phyloP scores from a whole-genome alignment of 1,140 invertebrate genomes.

The Sitophilus oryzae region DNA sequence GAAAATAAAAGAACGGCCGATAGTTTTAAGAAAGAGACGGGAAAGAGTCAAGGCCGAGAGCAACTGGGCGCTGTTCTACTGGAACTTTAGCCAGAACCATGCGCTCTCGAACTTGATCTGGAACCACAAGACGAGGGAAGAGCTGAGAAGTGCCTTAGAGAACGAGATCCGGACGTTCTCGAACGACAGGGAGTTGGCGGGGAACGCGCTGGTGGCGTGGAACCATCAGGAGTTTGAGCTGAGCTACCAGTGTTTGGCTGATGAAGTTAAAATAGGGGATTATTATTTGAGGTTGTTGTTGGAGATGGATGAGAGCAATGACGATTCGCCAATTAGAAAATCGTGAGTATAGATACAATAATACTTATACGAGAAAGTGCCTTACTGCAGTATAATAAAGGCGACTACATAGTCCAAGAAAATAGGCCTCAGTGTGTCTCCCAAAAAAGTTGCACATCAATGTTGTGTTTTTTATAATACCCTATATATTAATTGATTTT shows the following conservation, averaged over 20 bases:
- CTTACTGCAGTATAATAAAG: too few species aligned
- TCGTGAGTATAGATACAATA: conserved; percentile 58
- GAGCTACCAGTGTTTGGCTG: conserved; percentile 84
- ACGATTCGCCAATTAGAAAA: conserved; percentile 78
- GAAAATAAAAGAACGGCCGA: conserved; percentile 65
- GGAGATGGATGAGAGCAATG: conserved; percentile 82
- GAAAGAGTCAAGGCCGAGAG: conserved; percentile 87
- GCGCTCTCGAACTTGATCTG: conserved; percentile 95
- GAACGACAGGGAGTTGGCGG: conserved; percentile 84
- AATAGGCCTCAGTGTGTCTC: too few species aligned
- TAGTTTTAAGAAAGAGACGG: conserved; percentile 83
- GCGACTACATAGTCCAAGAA: too few species aligned
- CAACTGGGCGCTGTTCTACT: conserved; percentile 94
- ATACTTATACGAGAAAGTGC: too few species aligned
- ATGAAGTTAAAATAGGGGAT: conserved; percentile 97
- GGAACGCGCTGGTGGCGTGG: conserved; percentile 83
- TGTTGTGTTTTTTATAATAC: too few species aligned
- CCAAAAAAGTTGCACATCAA: too few species aligned
- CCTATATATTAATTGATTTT: too few species aligned
- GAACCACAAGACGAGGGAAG: conserved; percentile 98
- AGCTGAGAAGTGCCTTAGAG: conserved; percentile 85
- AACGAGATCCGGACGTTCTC: conserved; percentile 89
- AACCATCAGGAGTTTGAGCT: conserved; percentile 98
- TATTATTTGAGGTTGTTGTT: conserved; percentile 94
- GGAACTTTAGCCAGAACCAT: conserved; percentile 93